These are phyloP conservation scores for Eospalax fontanierii DNA, from an alignment of 2,797 vertebrate genomes.

Conservation along the genomic window DNA sequence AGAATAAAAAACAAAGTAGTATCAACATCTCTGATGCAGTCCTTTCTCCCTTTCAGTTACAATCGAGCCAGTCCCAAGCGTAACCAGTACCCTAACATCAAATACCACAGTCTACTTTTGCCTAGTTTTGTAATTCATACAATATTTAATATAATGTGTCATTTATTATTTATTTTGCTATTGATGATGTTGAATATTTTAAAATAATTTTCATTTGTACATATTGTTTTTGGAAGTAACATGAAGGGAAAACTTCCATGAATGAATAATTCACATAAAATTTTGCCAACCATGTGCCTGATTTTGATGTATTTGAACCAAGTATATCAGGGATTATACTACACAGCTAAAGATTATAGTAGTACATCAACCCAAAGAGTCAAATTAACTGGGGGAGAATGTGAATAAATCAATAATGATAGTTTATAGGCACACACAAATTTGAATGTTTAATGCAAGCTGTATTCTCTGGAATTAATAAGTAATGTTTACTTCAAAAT, in stretches of 20 bases:
- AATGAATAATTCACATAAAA: slow-evolving; percentile 64
- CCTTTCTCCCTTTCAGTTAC: neutral
- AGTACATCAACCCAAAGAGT: slow-evolving; percentile 27
- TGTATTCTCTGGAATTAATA: neutral
- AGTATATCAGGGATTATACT: neutral
- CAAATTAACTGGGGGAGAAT: neutral
- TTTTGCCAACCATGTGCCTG: neutral
- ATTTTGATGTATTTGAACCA: slow-evolving; percentile 26
- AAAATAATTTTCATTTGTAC: slow-evolving; percentile 43
- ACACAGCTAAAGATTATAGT: neutral
- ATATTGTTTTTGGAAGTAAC: slow-evolving; percentile 49
- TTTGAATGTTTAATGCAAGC: slow-evolving; percentile 20
- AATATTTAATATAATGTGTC: neutral
- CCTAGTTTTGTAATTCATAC: slow-evolving; percentile 7
- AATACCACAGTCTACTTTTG: neutral
- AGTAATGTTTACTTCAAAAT: slow-evolving; percentile 1
- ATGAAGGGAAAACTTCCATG: slow-evolving; percentile 39
- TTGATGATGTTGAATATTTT: slow-evolving; percentile 61
- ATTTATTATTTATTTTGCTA: slow-evolving; percentile 48
- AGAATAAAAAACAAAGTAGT: neutral
- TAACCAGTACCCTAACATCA: neutral
- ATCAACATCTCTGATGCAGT: neutral
- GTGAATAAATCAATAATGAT: neutral
- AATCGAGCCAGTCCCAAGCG: neutral
- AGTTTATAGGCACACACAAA: slow-evolving; percentile 14